Evolutionary conservation across 2,113 vertebrate species (phyloP), one percentile per base, ranked within the genome.

Genomic region (Spermophilus dauricus): DNA sequence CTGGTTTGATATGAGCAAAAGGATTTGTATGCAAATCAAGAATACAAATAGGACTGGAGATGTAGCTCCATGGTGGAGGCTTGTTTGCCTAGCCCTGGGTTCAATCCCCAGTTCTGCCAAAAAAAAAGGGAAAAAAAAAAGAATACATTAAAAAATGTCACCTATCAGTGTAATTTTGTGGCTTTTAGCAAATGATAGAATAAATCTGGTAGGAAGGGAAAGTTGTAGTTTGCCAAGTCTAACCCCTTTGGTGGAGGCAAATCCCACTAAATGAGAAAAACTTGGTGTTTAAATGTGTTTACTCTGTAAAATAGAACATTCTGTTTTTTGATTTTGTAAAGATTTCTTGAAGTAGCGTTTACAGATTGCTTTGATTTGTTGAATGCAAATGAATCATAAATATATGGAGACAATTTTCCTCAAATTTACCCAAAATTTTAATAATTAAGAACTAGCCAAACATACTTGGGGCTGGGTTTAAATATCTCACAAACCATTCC

Each of bases 391-490:
- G 76, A 58, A 76, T 90, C 70, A 87, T 39, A 94, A 94, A 78
- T 95, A 76, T 32, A 89, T 67, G 78, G 42, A 58, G 93, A 82
- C 51, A 75, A 89, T 85, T 85, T 95, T 78, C 78, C 37, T 95
- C 63, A 93, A 69, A 81, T 92, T 53, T 88, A 85, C 39, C 53
- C 53, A 4, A 82, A 95, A 91, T 94, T 97, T 97, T 96, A 97
- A 96, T 96, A 96, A 87, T 92, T 95, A 90, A 96, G 63, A 72
- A 86, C 11, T 75, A 93, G 37, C 17, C 48, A 95, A 86, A 91
- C 34, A 63, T 65, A 88, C 45, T 89, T 82, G 78, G 63, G 39
- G 10, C 86, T 93, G 26, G 63, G 45, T 94, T 96, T 95, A 94
- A 92, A 81, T 94, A 67, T 34, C 37, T 34, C 28, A 70, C 51